Conservation (phyloP, 2,113 vertebrate genomes). For the Megaceryle maxima region DNA sequence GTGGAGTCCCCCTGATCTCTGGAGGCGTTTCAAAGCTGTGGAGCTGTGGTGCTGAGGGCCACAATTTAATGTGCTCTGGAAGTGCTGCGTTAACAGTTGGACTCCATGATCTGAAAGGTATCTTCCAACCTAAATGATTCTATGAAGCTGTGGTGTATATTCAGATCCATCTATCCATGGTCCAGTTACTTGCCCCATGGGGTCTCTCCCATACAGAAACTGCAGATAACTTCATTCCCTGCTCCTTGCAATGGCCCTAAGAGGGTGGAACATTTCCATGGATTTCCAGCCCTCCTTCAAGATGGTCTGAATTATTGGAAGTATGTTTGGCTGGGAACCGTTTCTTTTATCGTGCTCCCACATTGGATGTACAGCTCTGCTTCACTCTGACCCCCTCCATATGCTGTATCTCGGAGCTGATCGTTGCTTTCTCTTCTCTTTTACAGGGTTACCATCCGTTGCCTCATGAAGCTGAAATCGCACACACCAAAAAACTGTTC, state of each 20-base stretch:
- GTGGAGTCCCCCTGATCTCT: background rate
- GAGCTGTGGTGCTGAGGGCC: background rate
- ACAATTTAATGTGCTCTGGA: background rate
- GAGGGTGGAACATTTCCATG: background rate
- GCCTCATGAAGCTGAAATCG: conserved; percentile 93
- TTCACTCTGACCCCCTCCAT: background rate
- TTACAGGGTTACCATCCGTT: conserved; percentile 87
- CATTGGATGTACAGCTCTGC: background rate
- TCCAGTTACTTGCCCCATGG: rapidly evolving
- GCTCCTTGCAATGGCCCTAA: rapidly evolving
- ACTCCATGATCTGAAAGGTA: background rate
- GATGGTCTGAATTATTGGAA: background rate
- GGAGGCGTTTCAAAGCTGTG: background rate
- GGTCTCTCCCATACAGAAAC: background rate
- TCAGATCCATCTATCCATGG: rapidly evolving
- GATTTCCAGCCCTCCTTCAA: background rate
- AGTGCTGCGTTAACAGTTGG: background rate
- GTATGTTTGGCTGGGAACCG: background rate
- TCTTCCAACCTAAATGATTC: background rate
- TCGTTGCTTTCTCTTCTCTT: background rate
- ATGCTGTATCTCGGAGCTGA: background rate
- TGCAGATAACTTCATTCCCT: background rate
- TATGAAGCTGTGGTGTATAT: background rate
- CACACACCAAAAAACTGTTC: conserved; percentile 96
- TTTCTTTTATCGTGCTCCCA: rapidly evolving